A percentile compares a stretch with the other conserved stretches of the same genome.
Conservation (phyloP, 2,888 invertebrate genomes). For the Podabrus alpinus region DNA sequence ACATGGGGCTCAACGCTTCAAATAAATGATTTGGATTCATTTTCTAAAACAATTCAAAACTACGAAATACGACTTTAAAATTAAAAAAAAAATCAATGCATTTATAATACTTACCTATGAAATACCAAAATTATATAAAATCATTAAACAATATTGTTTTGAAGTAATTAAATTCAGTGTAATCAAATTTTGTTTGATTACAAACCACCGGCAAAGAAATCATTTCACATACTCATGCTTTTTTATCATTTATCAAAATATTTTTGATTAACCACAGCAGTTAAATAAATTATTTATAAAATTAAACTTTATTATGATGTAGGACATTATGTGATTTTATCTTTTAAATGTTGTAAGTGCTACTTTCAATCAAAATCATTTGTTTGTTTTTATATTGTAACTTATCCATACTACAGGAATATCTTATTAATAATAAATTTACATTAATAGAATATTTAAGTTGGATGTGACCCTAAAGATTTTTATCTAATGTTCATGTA, state of each 20-base stretch:
- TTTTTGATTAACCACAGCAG: background rate
- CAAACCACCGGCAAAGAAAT: background rate
- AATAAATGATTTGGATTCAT: constrained; percentile 19
- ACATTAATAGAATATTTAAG: background rate
- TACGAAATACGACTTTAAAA: background rate
- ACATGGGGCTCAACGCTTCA: constrained; percentile 20
- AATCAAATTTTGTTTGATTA: background rate
- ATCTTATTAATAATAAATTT: background rate
- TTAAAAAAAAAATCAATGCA: background rate
- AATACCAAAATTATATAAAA: background rate
- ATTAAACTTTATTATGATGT: background rate
- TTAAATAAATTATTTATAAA: background rate
- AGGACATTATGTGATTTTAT: background rate
- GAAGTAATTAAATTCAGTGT: background rate
- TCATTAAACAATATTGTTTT: background rate
- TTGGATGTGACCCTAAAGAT: background rate
- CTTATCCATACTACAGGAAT: background rate
- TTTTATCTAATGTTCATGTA: background rate
- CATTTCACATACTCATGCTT: background rate
- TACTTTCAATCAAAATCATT: background rate
- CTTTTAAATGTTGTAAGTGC: background rate
- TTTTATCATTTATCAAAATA: constrained; percentile 3
- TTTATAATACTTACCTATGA: background rate
- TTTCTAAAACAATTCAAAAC: background rate
- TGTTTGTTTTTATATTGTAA: background rate